These are phyloP conservation scores for Magallana gigas DNA, from an alignment of 1,140 invertebrate genomes.

Conservation along the genomic window DNA sequence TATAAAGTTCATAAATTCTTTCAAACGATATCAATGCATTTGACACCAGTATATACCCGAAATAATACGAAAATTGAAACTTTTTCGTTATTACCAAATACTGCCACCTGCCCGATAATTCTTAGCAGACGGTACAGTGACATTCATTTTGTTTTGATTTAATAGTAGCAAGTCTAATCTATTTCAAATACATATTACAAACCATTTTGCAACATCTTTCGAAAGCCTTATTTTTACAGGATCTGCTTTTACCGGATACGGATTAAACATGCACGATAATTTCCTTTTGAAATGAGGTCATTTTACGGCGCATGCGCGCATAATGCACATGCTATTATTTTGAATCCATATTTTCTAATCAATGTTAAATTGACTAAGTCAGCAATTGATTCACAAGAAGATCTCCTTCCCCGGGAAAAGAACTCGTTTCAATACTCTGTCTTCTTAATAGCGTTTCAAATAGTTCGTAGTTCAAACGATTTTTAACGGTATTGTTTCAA, in stretches of 20 bases:
- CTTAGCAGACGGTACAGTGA: neutral
- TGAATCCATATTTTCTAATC: too few relatives aligned
- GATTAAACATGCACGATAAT: neutral
- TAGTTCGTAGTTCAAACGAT: too few relatives aligned
- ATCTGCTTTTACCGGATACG: neutral
- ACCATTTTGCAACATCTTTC: slow-evolving; percentile 14
- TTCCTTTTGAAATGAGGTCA: neutral
- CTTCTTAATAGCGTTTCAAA: too few relatives aligned
- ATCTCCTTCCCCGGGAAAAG: too few relatives aligned
- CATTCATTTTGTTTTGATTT: neutral
- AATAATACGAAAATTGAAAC: neutral
- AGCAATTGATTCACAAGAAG: too few relatives aligned
- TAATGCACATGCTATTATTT: too few relatives aligned
- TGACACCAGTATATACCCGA: neutral
- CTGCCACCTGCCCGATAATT: neutral
- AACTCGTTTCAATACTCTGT: too few relatives aligned
- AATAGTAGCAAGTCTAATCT: neutral
- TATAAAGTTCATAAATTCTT: too few relatives aligned
- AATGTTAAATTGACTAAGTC: too few relatives aligned
- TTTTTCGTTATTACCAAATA: neutral
- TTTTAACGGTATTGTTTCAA: too few relatives aligned
- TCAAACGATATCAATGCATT: too few relatives aligned
- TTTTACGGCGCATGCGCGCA: neutral
- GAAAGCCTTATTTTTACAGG: neutral
- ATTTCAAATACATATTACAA: slow-evolving; percentile 2